These are phyloP conservation scores for Panthera uncia DNA, from an alignment of 2,113 vertebrate species.

Conservation along the genomic window DNA sequence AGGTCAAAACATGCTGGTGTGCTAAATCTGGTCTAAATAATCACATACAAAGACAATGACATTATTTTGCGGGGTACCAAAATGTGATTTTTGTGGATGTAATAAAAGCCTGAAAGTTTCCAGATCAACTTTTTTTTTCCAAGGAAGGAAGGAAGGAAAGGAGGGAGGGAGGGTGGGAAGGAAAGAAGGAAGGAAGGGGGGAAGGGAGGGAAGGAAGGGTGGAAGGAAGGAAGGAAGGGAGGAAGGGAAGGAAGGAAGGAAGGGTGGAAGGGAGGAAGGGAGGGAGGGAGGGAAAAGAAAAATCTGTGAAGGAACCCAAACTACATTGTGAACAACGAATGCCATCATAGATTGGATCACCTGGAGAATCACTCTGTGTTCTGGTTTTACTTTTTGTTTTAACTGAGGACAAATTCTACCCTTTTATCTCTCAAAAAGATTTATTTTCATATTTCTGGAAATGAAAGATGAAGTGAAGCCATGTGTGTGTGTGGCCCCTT, in stretches of 20 bases:
- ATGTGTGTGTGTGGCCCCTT: not conserved
- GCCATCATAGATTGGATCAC: not conserved
- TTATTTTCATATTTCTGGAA: not conserved
- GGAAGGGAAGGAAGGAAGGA: not conserved
- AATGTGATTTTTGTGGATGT: not conserved
- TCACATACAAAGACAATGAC: not conserved
- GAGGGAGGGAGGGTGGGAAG: not conserved
- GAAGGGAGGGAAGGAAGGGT: not conserved
- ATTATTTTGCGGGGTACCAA: not conserved
- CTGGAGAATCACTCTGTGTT: not conserved
- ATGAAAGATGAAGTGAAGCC: not conserved
- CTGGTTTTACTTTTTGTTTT: not conserved
- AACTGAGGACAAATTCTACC: not conserved
- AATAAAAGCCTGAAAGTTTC: not conserved
- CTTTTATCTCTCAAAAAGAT: not conserved
- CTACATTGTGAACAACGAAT: not conserved
- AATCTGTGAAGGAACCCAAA: not conserved
- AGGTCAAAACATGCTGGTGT: not conserved
- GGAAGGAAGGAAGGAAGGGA: no score
- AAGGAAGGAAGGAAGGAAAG: not conserved
- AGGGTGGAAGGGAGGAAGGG: not conserved
- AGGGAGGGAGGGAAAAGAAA: not conserved
- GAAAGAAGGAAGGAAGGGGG: not conserved
- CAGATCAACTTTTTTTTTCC: not conserved
- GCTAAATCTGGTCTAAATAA: not conserved